These are phyloP conservation scores for Pelobates fuscus DNA, from an alignment of 2,113 vertebrate species.

Conservation along the genomic window DNA sequence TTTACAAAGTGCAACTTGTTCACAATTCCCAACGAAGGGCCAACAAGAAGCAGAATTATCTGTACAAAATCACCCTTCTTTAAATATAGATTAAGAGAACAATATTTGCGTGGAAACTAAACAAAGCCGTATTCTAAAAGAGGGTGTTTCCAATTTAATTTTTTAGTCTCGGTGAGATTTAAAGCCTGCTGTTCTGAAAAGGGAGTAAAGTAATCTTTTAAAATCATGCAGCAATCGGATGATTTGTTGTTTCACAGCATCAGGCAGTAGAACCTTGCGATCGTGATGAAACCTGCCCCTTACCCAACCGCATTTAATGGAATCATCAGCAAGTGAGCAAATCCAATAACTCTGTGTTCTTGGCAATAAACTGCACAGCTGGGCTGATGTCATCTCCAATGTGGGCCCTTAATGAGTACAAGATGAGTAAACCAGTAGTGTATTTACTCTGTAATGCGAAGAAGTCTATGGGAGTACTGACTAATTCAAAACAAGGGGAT, in stretches of 20 bases:
- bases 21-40: too few relatives aligned
- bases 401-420: constrained; percentile 15
- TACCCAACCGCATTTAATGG: constrained; percentile 17
- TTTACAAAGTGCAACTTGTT: too few relatives aligned
- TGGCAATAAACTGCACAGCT: constrained; percentile 29
- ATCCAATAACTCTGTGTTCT: constrained; percentile 43
- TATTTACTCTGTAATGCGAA: not conserved
- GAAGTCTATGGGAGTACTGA: not conserved
- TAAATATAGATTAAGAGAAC: too few relatives aligned
- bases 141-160: too few relatives aligned
- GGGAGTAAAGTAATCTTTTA: too few relatives aligned
- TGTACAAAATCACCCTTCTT: too few relatives aligned
- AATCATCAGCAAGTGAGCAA: constrained; percentile 19
- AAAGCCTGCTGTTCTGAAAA: too few relatives aligned
- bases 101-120: too few relatives aligned
- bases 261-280: not conserved
- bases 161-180: too few relatives aligned
- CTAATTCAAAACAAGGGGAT: not conserved
- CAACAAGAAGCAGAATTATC: too few relatives aligned
- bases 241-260: constrained; percentile 13
- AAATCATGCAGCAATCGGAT: constrained; percentile 20
- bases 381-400: constrained; percentile 40
- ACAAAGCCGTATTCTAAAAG: too few relatives aligned
- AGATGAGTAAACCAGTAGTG: constrained; percentile 6
- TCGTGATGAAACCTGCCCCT: constrained; percentile 23